Conservation (phyloP, 2,888 invertebrate genomes). For the Brachyopa scutellaris region DNA sequence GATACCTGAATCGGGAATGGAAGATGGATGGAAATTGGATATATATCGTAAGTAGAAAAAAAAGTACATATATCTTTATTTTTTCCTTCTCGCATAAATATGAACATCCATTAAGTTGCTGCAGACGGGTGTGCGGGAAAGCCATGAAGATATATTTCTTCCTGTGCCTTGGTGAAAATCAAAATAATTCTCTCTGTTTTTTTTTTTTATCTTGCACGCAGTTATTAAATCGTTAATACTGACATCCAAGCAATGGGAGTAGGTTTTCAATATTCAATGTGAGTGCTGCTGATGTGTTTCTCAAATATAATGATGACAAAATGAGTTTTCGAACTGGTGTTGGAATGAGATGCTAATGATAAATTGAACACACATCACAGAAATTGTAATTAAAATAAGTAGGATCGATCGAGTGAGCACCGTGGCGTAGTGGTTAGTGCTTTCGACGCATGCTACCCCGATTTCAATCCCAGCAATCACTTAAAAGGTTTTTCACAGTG, state of each 20-base stretch:
- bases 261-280: neutral
- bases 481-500: too few species aligned
- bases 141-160: neutral
- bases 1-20: conserved; percentile 88
- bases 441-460: too few species aligned
- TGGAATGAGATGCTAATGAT: neutral
- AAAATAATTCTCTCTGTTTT: too few species aligned
- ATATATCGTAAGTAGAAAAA: conserved; percentile 89
- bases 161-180: neutral
- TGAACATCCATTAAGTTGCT: neutral
- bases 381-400: too few species aligned
- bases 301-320: conserved; percentile 13
- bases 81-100: neutral
- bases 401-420: too few species aligned
- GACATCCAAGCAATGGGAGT: conserved; percentile 1
- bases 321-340: neutral
- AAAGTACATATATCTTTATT: conserved; percentile 2
- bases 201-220: neutral
- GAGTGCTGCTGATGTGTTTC: neutral
- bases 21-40: conserved; percentile 91
- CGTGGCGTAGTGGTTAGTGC: too few species aligned
- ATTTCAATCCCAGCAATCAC: too few species aligned
- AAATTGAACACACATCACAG: too few species aligned
- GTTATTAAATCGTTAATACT: conserved; percentile 20
- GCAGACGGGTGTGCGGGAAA: neutral